A percentile compares a stretch with the other conserved stretches of the same genome.
Evolutionary conservation across 2,113 vertebrate genomes (phyloP).

Genomic region (Sander lucioperca): DNA sequence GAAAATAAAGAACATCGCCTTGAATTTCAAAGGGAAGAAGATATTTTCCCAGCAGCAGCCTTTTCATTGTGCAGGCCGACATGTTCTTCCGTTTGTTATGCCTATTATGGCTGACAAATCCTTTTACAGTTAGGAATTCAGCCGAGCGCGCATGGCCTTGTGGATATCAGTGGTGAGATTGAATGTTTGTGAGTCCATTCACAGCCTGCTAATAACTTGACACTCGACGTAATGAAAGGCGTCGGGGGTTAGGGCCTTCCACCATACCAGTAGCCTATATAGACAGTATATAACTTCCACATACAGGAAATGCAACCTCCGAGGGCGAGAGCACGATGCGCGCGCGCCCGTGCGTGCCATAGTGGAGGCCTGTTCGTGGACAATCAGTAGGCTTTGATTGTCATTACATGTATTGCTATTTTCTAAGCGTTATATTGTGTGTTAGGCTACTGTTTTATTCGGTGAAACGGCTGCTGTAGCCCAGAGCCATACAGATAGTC

Average conservation of each 20-base stretch:
- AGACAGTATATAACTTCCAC: background rate
- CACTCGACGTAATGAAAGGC: conserved; percentile 20
- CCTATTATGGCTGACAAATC: conserved; percentile 26
- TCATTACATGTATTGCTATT: background rate
- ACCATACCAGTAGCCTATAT: no score
- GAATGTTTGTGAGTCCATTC: conserved; percentile 37
- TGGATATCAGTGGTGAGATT: conserved; percentile 8
- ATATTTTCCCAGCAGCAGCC: no score
- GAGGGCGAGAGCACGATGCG: background rate
- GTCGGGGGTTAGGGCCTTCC: conserved; percentile 46
- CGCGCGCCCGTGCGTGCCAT: no score
- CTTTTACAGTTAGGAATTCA: background rate
- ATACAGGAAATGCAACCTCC: background rate
- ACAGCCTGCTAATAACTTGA: conserved; percentile 52
- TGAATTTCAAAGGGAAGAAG: background rate
- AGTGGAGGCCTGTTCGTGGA: background rate
- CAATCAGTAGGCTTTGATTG: background rate
- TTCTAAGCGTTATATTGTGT: background rate
- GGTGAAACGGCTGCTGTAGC: background rate
- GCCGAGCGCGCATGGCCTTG: conserved; percentile 19
- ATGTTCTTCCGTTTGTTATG: background rate
- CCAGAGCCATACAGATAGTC: no score
- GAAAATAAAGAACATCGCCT: conserved; percentile 18
- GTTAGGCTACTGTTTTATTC: no score
- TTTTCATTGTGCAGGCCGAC: background rate